Conservation (phyloP, 1,140 invertebrate species). For the Reticulitermes speratus region DNA sequence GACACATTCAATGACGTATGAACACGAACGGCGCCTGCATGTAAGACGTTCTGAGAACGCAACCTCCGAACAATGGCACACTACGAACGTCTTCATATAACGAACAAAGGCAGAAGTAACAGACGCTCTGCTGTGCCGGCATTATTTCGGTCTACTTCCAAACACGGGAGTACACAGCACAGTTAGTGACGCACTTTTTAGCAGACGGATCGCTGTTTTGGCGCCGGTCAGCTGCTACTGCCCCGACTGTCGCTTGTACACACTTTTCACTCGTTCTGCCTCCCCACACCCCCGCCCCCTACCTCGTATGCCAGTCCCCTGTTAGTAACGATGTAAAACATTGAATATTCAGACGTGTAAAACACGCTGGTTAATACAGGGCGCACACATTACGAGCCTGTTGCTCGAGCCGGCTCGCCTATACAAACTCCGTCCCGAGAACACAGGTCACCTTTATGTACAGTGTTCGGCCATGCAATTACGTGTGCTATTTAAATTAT, state of each 20-base stretch:
- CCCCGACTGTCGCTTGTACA: neutral
- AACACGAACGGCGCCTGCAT: too few relatives aligned
- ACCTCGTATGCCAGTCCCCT: neutral
- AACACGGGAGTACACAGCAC: neutral
- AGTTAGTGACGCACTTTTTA: neutral
- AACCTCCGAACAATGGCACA: too few relatives aligned
- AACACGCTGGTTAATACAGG: conserved; percentile 14
- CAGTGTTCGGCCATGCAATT: conserved; percentile 30
- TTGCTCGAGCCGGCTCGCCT: neutral
- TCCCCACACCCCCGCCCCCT: too few relatives aligned
- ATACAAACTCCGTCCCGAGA: conserved; percentile 9
- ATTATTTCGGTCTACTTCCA: neutral
- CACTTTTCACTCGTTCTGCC: neutral
- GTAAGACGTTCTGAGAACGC: too few relatives aligned
- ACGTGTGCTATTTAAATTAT: conserved; percentile 28
- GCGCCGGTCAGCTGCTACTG: neutral
- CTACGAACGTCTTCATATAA: too few relatives aligned
- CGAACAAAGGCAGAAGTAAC: neutral
- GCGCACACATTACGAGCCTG: neutral
- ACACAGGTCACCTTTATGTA: conserved; percentile 28
- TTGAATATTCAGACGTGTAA: neutral
- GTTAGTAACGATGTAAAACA: neutral
- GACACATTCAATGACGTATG: neutral
- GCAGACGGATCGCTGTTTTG: neutral
- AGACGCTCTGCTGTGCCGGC: too few relatives aligned